Conservation (phyloP, 2,797 vertebrate genomes). For the Rhinella marina region DNA sequence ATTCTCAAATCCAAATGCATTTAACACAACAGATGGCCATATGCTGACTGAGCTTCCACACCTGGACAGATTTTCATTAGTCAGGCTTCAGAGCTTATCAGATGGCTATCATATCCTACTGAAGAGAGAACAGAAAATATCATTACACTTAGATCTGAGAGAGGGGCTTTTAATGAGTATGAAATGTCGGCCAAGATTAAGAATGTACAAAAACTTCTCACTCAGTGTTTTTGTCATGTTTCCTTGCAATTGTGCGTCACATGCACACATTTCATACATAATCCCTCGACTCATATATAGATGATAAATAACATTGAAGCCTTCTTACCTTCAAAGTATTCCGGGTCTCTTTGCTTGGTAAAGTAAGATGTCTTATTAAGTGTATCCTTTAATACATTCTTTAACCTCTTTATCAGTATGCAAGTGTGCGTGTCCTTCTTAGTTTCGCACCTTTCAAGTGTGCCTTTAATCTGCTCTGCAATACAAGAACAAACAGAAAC, state of each 20-base stretch:
- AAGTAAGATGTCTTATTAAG: neutral
- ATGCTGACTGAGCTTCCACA: neutral
- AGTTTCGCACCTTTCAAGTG: neutral
- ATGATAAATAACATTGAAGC: neutral
- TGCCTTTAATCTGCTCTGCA: neutral
- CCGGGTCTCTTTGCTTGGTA: neutral
- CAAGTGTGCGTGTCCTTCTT: neutral
- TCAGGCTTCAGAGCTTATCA: too few species aligned
- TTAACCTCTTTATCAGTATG: neutral
- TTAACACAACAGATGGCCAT: constrained; percentile 11
- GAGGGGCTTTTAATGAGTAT: neutral
- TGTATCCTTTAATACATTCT: neutral
- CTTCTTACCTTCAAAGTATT: neutral
- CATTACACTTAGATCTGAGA: neutral
- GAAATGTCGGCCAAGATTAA: neutral
- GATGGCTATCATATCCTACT: neutral
- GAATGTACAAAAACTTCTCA: neutral
- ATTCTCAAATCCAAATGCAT: neutral
- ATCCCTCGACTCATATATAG: neutral
- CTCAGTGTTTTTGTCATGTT: too few species aligned
- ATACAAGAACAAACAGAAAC: neutral
- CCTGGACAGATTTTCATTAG: neutral
- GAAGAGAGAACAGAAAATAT: neutral
- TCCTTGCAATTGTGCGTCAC: neutral
- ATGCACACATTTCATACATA: neutral